phyloP scores from a whole-genome alignment of 2,113 vertebrate genomes.

The Hippocampus comes region DNA sequence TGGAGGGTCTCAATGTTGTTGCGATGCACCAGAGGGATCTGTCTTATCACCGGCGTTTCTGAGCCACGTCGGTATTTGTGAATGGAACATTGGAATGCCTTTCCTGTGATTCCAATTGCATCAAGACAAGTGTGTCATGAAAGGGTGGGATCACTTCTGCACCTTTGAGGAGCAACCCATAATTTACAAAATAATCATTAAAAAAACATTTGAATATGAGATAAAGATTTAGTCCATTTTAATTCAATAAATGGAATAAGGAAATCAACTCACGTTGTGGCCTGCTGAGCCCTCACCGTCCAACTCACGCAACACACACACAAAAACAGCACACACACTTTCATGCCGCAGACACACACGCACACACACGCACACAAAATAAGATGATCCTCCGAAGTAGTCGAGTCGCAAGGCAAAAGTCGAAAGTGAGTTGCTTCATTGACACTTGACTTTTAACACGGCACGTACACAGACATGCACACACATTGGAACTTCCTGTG shows the following conservation, averaged over 20 bases:
- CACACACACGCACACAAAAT: background rate
- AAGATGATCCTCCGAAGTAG: background rate
- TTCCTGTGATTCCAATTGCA: too few species aligned
- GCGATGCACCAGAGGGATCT: too few species aligned
- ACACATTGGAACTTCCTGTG: background rate
- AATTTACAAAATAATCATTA: too few species aligned
- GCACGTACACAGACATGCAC: background rate
- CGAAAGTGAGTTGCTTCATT: background rate
- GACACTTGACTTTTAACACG: background rate
- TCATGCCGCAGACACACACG: conserved; percentile 31
- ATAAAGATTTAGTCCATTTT: background rate
- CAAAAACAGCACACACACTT: conserved; percentile 37
- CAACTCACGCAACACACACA: conserved; percentile 25
- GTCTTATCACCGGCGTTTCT: too few species aligned
- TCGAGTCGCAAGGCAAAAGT: background rate
- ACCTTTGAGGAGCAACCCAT: too few species aligned
- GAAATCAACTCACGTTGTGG: conserved; percentile 46
- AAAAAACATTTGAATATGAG: background rate
- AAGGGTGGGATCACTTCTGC: too few species aligned
- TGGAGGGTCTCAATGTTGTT: too few species aligned
- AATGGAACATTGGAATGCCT: too few species aligned
- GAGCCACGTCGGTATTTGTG: too few species aligned
- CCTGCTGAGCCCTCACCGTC: conserved; percentile 25
- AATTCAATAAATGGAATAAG: background rate
- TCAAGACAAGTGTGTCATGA: too few species aligned